Evolutionary conservation across 2,113 vertebrate species (phyloP), one percentile per base, ranked within the genome.

Genomic region (Malaclemys terrapin): DNA sequence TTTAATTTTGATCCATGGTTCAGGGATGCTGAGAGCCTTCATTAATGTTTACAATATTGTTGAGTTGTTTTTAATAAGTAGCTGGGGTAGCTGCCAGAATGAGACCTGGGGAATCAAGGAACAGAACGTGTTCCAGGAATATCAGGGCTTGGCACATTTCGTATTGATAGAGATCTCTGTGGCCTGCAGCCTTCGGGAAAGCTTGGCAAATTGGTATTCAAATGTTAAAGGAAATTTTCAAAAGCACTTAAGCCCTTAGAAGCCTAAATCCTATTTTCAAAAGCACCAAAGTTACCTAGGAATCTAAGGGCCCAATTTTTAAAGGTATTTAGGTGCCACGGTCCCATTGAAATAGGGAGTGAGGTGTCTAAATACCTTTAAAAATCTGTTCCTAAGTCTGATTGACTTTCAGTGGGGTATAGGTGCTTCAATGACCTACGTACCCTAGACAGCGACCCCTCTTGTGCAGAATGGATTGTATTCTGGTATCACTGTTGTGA

Each of bases 11-110:
- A 79, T 22, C 25, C 10, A 10, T 8, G 29, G 5, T 62, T 54
- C 49, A 86, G 47, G 2, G 31, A 38, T 25, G 9, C 12, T 17
- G 49, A 83, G 53, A 11, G 52, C 45, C 35, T 94, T 89, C 89
- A 82, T 50, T 45, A 2, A 45, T 1, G 25, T 16, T 78, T 72
- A 29, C 87, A 62, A 88, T 72, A 0, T 42, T 42, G 24, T 11
- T 53, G 72, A 69, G 72, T 85, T 93, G 7, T 82, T 93, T 90
- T 38, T 65, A 42, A 2, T 22, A 54, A 53, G 5, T 91, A 86
- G 94, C 81, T 80, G 16, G 80, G 1, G 79, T 78, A 79, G 6
- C 87, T 96, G 94, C 72, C 91, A 47, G 16, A 93, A 84, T 25
- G 62, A n/a, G 85, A 19, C 0, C 1, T 1, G 27, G 1, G 6